Base-by-base conservation (phyloP, 2,888 invertebrate genomes). In the Cryptocephalus primarius region DNA sequence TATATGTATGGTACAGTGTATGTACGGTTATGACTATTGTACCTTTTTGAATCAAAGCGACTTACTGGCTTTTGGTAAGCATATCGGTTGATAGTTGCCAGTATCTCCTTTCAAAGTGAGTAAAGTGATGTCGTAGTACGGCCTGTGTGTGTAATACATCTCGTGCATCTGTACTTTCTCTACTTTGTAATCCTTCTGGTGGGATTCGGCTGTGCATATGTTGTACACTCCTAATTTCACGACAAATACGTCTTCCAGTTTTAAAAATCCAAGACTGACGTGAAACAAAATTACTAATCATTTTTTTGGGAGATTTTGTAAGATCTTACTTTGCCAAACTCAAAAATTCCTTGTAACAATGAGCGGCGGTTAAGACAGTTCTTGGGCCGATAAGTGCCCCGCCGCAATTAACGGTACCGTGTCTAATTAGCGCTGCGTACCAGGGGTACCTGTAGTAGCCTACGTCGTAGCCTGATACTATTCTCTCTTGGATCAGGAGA, bases 391-490 rank as follows among this genome's bases (percentile, higher is more conserved):
- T 64, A 31, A 70, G 53, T 3, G 66, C 60, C 9, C 65, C 68
- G 4, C 69, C 70, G 53, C 70, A 70, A 1, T 54, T 53, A 3
- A 65, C 58, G 40, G 55, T 48, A 13, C 58, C 57, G 9, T 60
- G 48, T 13, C 54, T 47, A 1, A 60, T 53, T 2, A 70, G 48
- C 4, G 63, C 64, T 10, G 61, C 67, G 49, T 61, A 70, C 70
- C 70, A 70, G 1, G 69, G 67, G 51, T 70, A 70, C 45, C 66
- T 64, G 46, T 65, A 66, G 45, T 65, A 70, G 2, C 69, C 69
- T 4, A 69, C 54, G 46, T 66, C 67, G 41, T 66, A 66, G 4
- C 70, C 70, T 8, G 63, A 63, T n/a, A 70, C 66, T 9, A 70
- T 64, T 52, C 62, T 51, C 38, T 60, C 59, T 51, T 59, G 50